Evolutionary conservation across 2,888 invertebrate species (phyloP).

Genomic region (Coelinius sp.): DNA sequence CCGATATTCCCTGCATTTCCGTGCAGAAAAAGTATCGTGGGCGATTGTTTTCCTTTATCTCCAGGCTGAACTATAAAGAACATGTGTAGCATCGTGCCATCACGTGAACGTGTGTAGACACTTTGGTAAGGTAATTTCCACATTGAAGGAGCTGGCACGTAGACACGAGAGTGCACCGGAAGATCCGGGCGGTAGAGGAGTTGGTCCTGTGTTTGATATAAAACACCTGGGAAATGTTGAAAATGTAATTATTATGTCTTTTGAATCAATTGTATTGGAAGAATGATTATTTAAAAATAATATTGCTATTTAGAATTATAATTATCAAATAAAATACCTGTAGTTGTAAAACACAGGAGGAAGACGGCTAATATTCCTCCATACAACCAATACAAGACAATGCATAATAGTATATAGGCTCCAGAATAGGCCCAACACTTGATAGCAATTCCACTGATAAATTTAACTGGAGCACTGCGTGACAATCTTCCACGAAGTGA

Average conservation of each 20-base stretch:
- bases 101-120: constrained; percentile 80
- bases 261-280: no score
- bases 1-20: constrained; percentile 99
- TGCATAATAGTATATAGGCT: constrained; percentile 80
- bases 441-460: constrained; percentile 74
- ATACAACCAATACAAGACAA: constrained; percentile 87
- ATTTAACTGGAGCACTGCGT: constrained; percentile 67
- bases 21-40: constrained; percentile 92
- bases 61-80: constrained; percentile 85
- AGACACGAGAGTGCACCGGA: constrained; percentile 89
- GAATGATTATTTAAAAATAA: no score
- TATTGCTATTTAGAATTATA: no score
- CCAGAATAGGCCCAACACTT: constrained; percentile 86
- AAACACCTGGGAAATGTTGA: constrained; percentile 75
- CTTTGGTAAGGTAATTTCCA: constrained; percentile 91
- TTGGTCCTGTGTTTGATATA: constrained; percentile 89
- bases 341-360: constrained; percentile 79
- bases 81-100: constrained; percentile 85
- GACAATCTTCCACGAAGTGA: constrained; percentile 59
- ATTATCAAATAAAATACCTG: constrained; percentile 73
- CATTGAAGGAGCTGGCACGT: constrained; percentile 88
- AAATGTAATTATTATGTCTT: neutral
- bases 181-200: constrained; percentile 91
- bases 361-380: constrained; percentile 81
- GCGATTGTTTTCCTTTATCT: constrained; percentile 78